Percentiles rank a stretch among this genome's conserved stretches.
Evolutionary conservation across 2,113 vertebrate genomes (phyloP).

Genomic region (Lagenorhynchus albirostris): DNA sequence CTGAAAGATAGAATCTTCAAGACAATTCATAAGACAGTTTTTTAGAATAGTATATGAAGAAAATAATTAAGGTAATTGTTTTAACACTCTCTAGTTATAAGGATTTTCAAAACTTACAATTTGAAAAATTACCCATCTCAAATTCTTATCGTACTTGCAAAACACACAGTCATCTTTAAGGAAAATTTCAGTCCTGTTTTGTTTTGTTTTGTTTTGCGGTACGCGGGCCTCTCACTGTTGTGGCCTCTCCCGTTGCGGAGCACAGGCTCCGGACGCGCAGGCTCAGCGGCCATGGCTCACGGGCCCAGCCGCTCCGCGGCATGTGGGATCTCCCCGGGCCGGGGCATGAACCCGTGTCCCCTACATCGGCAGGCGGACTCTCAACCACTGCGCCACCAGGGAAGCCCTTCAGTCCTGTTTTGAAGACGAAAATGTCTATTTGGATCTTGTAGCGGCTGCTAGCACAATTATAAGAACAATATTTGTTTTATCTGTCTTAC

Average conservation of each 20-base stretch:
- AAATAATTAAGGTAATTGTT: not conserved
- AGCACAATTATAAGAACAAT: not conserved
- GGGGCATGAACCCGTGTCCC: too few species aligned
- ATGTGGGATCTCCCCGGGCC: too few species aligned
- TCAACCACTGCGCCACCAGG: too few species aligned
- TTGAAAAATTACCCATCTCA: slow-evolving; percentile 34
- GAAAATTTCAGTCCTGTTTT: not conserved
- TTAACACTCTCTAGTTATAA: not conserved
- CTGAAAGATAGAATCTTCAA: not conserved
- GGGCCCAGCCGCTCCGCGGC: too few species aligned
- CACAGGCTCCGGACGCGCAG: too few species aligned
- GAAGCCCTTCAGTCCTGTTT: not conserved
- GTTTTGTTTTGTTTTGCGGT: too few species aligned
- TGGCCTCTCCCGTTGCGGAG: too few species aligned
- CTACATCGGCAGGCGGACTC: too few species aligned
- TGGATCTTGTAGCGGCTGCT: not conserved
- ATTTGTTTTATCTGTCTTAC: not conserved
- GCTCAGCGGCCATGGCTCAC: too few species aligned
- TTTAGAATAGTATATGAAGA: not conserved
- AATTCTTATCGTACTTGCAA: not conserved
- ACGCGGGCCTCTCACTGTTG: too few species aligned
- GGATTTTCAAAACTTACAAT: slow-evolving; percentile 18
- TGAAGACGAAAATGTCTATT: not conserved
- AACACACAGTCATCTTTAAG: slow-evolving; percentile 12
- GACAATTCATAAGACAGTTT: not conserved